phyloP scores from a whole-genome alignment of 2,113 vertebrate genomes.

The Microcebus murinus region DNA sequence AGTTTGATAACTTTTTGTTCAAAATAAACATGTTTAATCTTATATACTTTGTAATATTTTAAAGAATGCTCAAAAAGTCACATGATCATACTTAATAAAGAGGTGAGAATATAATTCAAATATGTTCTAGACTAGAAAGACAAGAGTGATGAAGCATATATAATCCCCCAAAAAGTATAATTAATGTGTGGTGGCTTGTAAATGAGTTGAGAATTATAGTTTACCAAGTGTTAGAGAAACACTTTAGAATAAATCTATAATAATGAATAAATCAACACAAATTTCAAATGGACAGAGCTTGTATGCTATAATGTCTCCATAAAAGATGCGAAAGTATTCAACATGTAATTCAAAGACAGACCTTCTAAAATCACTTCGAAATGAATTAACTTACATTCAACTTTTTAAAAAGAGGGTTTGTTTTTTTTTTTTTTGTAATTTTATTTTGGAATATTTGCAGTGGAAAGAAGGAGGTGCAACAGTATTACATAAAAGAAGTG shows the following conservation, averaged over 20 bases:
- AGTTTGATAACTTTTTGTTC: not conserved
- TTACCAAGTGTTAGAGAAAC: slow-evolving; percentile 41
- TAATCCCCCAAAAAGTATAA: not conserved
- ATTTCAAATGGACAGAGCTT: not conserved
- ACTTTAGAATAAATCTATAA: not conserved
- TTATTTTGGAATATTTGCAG: not conserved
- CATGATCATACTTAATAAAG: not conserved
- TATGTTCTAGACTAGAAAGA: not conserved
- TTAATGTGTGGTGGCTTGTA: not conserved
- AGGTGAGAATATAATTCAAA: slow-evolving; percentile 55
- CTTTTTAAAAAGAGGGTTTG: not conserved
- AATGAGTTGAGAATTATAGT: slow-evolving; percentile 61
- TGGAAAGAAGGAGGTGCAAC: not conserved
- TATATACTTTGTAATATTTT: not conserved
- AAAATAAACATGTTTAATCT: not conserved
- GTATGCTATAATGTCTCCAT: not conserved
- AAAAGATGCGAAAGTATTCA: not conserved
- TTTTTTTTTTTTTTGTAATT: not conserved
- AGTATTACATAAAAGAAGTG: not conserved
- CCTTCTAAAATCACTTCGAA: not conserved
- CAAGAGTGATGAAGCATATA: not conserved
- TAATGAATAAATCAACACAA: not conserved
- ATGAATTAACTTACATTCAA: not conserved
- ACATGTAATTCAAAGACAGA: not conserved
- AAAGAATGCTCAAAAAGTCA: slow-evolving; percentile 5